phyloP scores from a whole-genome alignment of 2,797 vertebrate genomes.

The Hydrolagus colliei region DNA sequence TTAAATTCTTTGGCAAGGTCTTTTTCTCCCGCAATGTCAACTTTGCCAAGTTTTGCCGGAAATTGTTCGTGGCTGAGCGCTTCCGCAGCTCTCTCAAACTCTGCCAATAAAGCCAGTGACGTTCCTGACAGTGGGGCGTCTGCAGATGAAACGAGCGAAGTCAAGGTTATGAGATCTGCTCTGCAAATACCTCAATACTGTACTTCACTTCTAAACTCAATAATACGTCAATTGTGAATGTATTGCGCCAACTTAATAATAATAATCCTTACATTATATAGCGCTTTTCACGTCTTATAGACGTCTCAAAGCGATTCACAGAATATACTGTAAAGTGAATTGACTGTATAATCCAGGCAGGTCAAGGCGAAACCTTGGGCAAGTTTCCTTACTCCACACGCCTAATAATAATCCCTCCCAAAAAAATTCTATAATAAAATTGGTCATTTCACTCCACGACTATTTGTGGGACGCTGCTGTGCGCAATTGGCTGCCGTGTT shows the following conservation, averaged over 20 bases:
- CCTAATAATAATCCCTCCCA: no score
- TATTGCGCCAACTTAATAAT: background rate
- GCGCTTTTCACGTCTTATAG: no score
- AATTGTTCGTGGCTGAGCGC: background rate
- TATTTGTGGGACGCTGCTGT: no score
- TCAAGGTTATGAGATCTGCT: background rate
- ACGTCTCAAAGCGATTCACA: no score
- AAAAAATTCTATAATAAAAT: no score
- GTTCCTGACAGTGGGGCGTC: slow-evolving; percentile 27
- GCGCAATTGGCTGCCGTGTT: no score
- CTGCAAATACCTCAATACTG: background rate
- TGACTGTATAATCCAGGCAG: no score
- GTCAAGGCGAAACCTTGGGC: no score
- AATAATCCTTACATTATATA: no score
- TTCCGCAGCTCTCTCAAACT: slow-evolving; percentile 16
- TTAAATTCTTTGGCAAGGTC: slow-evolving; percentile 24
- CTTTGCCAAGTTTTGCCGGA: background rate
- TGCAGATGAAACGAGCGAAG: background rate
- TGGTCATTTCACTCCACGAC: no score
- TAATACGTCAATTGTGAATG: background rate
- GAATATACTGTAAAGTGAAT: no score
- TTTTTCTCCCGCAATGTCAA: slow-evolving; percentile 9
- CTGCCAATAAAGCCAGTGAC: background rate
- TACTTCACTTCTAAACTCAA: background rate
- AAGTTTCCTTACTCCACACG: no score